Base-by-base conservation (phyloP, 2,797 vertebrate species). In the Microchirus variegatus region DNA sequence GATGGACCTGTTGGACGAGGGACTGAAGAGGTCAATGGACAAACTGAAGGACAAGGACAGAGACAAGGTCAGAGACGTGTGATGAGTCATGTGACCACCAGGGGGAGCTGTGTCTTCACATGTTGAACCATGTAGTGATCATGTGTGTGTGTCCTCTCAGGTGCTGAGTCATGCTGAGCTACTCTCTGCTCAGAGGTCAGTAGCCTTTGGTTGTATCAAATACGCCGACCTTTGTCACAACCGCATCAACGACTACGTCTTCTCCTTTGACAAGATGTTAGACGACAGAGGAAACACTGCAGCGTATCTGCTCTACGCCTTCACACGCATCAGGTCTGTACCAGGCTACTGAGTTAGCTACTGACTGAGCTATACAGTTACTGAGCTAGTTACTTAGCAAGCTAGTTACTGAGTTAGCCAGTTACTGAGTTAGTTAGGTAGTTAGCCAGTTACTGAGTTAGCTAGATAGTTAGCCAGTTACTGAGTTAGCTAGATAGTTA, bases 221-320 rank as follows among this genome's bases (percentile, higher is more conserved):
- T 99, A 99, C 0, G 96, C 97, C 15, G 97, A 99, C 81, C 94
- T 99, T 13, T 98, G 95, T 11, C 96, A 99, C 90, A 98, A 98
- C 82, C 94, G 97, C 59, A 90, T 95, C 80, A 99, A 99, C 12
- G 97, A 99, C 88, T 99, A 99, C 17, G 82, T 99, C 44, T 99
- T 99, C 91, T 98, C 97, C 37, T 99, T 99, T 11, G 97, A 98
- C 91, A 99, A 99, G 89, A 99, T 99, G 97, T 88, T 99, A 78
- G 97, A 99, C 6, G 97, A 99, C 90, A 84, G 96, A 63, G 97
- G 97, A 41, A 99, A 99, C 87, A 99, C 97, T 0, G 97, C 97
- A 0, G 97, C 96, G 0, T 99, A 99, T 56, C 89, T 99, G 56
- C 91, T 99, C 9, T 99, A 99, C 0, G 97, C 97, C 47, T 95